Evolutionary conservation across 2,797 vertebrate species (phyloP), one percentile per base, ranked within the genome.

Genomic region (Anabacerthia variegaticeps): DNA sequence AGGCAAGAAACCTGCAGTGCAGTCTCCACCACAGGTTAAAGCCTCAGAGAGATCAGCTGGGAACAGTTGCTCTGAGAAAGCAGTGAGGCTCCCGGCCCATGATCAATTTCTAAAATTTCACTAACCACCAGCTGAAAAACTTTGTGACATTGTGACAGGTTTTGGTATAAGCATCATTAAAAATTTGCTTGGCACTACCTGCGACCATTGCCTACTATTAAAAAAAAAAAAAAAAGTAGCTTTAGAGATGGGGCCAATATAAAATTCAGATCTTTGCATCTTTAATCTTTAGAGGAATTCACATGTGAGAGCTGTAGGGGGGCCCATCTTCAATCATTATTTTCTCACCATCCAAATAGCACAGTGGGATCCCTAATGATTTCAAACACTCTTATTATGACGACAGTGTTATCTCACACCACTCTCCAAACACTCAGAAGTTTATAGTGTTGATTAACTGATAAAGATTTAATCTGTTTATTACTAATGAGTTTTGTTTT

Each of bases 401-500:
- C 30, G 48, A 94, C 84, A 94, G 90, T 61, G 92, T 77, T 92
- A 90, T 82, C 91, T 95, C 94, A 87, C 4, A 7, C 56, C 6
- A 7, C 68, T 91, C 77, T 88, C 85, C 1, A 0, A 95, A 92
- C 85, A 85, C 91, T 95, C 84, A 92, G 74, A 96, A 95, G 80
- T 95, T 91, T 83, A 90, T 91, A 88, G 91, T 86, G 95, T 85
- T 95, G 92, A 96, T 94, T 94, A 96, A 89, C 93, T 88, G 95
- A 88, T 93, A 96, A 95, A 88, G 80, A 89, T 92, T 95, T 86
- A 92, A 96, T 91, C 54, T 88, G 72, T 92, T 93, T 93, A 94
- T 91, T 91, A 90, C 73, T 95, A 91, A 96, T 87, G 75, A 95
- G 85, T 88, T 90, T 92, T 89, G 86, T 34, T 95, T 88, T 62